Evolutionary conservation across 2,113 vertebrate species (phyloP).

Genomic region (Labeo rohita): DNA sequence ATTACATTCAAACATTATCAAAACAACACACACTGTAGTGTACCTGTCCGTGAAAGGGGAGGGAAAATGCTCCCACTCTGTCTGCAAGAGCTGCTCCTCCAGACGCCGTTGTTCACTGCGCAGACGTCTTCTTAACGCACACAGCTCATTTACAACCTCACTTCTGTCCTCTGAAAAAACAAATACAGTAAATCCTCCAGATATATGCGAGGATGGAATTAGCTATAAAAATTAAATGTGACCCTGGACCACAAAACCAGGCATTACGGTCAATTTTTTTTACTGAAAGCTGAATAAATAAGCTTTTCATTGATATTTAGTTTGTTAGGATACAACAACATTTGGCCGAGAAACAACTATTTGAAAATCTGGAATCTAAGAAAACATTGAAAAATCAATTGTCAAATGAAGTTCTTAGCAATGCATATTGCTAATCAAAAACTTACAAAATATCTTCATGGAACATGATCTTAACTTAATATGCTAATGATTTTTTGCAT

Average conservation of each 20-base stretch:
- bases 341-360: too few relatives aligned
- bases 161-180: conserved; percentile 5
- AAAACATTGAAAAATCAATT: too few relatives aligned
- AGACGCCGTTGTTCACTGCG: conserved; percentile 83
- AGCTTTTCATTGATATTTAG: too few relatives aligned
- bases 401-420: too few relatives aligned
- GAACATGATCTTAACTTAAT: too few relatives aligned
- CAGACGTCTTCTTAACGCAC: conserved; percentile 86
- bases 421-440: too few relatives aligned
- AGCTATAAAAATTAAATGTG: not conserved
- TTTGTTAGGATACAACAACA: too few relatives aligned
- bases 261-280: too few relatives aligned
- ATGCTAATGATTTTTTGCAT: too few relatives aligned
- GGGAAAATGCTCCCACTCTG: conserved; percentile 69
- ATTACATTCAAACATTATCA: not conserved
- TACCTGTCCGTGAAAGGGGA: conserved; percentile 55
- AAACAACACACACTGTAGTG: not conserved
- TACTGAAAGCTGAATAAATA: not conserved
- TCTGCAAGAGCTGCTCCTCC: conserved; percentile 78
- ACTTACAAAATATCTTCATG: too few relatives aligned
- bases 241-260: too few relatives aligned
- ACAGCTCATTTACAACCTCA: conserved; percentile 84
- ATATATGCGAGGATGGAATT: not conserved
- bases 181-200: not conserved
- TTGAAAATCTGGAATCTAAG: too few relatives aligned